Percentiles rank a stretch among this genome's conserved stretches.
phyloP scores from a whole-genome alignment of 2,113 vertebrate species.

The Choloepus hoffmanni region DNA sequence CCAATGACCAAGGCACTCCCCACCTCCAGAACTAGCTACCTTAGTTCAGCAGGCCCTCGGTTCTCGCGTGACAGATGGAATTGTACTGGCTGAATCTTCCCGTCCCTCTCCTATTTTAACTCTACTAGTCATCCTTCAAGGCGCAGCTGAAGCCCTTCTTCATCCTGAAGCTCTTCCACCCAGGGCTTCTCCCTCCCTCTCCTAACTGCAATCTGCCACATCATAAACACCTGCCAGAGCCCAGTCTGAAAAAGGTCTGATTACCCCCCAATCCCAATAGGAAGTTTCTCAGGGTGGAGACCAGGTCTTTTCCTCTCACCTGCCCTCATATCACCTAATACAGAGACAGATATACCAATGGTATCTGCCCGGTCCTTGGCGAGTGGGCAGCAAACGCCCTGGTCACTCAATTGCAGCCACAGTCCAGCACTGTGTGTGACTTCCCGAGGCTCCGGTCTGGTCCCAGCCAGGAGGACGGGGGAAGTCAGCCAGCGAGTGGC shows the following conservation, averaged over 20 bases:
- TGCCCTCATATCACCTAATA: neutral
- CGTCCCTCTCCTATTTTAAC: neutral
- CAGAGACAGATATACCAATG: neutral
- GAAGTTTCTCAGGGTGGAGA: neutral
- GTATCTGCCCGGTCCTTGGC: neutral
- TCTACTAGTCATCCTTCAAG: neutral
- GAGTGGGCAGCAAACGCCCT: neutral
- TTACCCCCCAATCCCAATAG: neutral
- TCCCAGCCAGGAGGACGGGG: neutral
- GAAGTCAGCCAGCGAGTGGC: neutral
- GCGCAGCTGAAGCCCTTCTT: neutral
- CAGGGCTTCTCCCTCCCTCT: neutral
- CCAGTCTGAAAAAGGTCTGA: neutral
- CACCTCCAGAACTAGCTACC: neutral
- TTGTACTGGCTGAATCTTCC: neutral
- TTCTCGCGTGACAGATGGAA: neutral
- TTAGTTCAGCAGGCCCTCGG: neutral
- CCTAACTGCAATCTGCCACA: neutral
- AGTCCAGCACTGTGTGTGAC: accelerated
- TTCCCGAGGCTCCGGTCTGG: neutral
- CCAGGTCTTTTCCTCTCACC: neutral
- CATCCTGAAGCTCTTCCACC: neutral
- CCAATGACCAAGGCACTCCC: neutral
- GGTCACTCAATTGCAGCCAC: neutral
- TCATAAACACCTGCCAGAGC: neutral